Base-by-base conservation (phyloP, 2,888 invertebrate species). In the Neoaliturus tenellus region DNA sequence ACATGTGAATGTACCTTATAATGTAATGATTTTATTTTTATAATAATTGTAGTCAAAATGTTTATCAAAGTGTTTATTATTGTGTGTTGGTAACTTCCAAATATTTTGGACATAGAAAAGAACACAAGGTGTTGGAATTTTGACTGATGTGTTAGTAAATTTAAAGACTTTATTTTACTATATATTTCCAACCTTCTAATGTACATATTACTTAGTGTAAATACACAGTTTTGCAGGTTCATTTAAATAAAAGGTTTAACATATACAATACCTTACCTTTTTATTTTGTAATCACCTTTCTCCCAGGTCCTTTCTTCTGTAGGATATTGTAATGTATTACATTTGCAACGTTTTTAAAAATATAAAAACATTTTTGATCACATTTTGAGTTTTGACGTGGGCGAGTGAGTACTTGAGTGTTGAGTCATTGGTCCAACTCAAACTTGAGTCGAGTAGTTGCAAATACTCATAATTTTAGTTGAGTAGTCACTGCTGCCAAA, bases 161-260 rank as follows among this genome's bases (percentile, higher is more conserved):
- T 23, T 55, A 31, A 62, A 28, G 31, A 31, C 28, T 62, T 62
- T 62, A 62, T 62, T 62, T 62, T 62, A 28, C 4, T 14, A 62
- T 62, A 62, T 62, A 62, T 62, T 25, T 62, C 23, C 51, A 5
- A 31, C 28, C 14, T 4, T 55, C 20, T 28, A 28, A 28, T 62
- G 62, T 62, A 62, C 8, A 62, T 62, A 62, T 14, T 14, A 20
- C n/a, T 23, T 1, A 62, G 31, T 62, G 62, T 62, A 62, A 62
- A 62, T 62, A 62, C 62, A 62, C 28, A 62, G 23, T 62, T 62
- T 62, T 62, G 25, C 62, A 62, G 28, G 62, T 62, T 62, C 62
- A 62, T 62, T 62, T 31, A 31, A 62, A 62, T 62, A 62, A 62
- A 55, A 62, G 28, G 31, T 28, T 62, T 25, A 62, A 62, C 5